phyloP scores from a whole-genome alignment of 2,888 invertebrate genomes.

The Andrena trimmerana region DNA sequence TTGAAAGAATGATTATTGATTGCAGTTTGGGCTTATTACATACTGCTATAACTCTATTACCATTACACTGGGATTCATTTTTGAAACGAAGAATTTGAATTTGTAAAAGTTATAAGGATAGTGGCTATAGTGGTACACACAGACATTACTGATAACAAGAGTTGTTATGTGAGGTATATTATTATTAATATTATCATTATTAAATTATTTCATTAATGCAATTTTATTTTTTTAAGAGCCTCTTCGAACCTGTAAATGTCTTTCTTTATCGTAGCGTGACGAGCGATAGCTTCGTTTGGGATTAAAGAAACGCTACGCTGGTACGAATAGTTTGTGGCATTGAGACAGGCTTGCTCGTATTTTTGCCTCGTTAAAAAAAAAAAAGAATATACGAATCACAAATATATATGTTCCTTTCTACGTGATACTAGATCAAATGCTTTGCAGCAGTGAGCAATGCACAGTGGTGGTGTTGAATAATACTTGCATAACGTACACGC shows the following conservation, averaged over 20 bases:
- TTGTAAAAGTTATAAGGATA: conserved; percentile 53
- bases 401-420: conserved; percentile 41
- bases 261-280: conserved; percentile 54
- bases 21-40: conserved; percentile 52
- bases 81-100: conserved; percentile 48
- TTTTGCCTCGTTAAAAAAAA: conserved; percentile 8
- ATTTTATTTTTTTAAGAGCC: conserved; percentile 78
- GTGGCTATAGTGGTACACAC: conserved; percentile 47
- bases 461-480: conserved; percentile 10
- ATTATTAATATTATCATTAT: conserved; percentile 70
- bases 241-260: conserved; percentile 62
- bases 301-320: conserved; percentile 43
- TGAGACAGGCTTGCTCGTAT: conserved; percentile 14
- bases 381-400: conserved; percentile 23
- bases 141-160: conserved; percentile 48
- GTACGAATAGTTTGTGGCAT: conserved; percentile 29
- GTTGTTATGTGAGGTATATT: conserved; percentile 55
- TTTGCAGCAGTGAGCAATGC: conserved; percentile 30
- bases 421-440: conserved; percentile 52
- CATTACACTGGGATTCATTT: conserved; percentile 53
- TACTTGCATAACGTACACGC: conserved; percentile 32
- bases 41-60: conserved; percentile 40
- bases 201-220: conserved; percentile 75
- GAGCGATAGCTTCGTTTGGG: conserved; percentile 34
- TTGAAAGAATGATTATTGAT: no score